phyloP scores from a whole-genome alignment of 2,888 invertebrate genomes.

The Thalpophila matura region DNA sequence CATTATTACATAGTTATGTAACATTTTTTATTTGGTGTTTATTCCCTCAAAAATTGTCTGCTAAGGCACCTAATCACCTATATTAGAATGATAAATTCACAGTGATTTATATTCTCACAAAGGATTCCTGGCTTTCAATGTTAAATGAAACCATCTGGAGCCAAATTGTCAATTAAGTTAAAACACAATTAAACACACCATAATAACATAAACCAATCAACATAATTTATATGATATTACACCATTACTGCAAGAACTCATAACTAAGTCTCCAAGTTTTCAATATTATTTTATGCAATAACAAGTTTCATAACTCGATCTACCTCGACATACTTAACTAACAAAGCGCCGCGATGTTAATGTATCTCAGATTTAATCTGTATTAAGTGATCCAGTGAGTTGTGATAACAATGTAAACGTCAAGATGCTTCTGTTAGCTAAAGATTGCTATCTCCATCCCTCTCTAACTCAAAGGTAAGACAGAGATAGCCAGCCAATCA shows the following conservation, averaged over 20 bases:
- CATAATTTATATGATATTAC: too few relatives aligned
- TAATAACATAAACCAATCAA: slow-evolving; percentile 5
- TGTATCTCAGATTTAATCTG: slow-evolving; percentile 57
- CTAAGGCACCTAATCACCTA: too few relatives aligned
- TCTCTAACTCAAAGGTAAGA: slow-evolving; percentile 19
- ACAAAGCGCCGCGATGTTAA: slow-evolving; percentile 50
- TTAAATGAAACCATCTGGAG: not conserved
- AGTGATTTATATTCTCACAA: too few relatives aligned
- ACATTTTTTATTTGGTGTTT: too few relatives aligned
- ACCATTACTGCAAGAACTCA: not conserved
- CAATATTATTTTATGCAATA: slow-evolving; percentile 11
- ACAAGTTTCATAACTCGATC: slow-evolving; percentile 35
- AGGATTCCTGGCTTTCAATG: too few relatives aligned
- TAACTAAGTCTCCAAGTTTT: slow-evolving; percentile 13
- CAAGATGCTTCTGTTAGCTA: slow-evolving; percentile 42
- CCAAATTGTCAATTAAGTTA: not conserved
- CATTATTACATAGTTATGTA: too few relatives aligned
- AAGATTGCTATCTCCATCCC: slow-evolving; percentile 37
- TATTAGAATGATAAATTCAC: too few relatives aligned
- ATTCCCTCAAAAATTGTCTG: too few relatives aligned
- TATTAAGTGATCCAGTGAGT: slow-evolving; percentile 52
- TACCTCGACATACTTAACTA: slow-evolving; percentile 45
- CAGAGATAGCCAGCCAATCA: slow-evolving; percentile 51
- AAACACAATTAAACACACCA: not conserved
- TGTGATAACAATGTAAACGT: slow-evolving; percentile 56